Evolutionary conservation across 2,888 invertebrate species (phyloP).

Genomic region (Dolichopus griseipennis): DNA sequence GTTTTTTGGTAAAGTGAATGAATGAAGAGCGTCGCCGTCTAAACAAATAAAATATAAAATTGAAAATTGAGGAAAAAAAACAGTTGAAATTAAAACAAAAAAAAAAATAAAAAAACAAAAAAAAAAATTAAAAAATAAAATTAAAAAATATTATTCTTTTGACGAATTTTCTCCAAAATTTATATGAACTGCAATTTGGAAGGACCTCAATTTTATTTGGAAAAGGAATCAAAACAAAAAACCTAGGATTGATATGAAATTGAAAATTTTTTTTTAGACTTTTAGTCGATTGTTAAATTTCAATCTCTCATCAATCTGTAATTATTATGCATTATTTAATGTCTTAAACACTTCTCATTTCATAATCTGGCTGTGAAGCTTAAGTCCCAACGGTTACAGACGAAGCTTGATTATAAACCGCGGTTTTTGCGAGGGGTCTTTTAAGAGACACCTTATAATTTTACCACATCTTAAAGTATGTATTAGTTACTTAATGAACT

Average conservation of each 20-base stretch:
- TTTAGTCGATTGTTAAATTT: background rate
- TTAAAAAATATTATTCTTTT: background rate
- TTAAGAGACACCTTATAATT: no score
- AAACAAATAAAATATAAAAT: background rate
- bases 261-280: background rate
- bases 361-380: no score
- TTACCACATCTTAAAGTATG: no score
- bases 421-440: no score
- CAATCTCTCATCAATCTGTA: no score
- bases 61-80: no score
- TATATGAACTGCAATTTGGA: background rate
- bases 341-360: no score
- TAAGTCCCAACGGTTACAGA: no score
- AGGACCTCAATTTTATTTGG: background rate
- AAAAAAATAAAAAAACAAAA: background rate
- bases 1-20: background rate
- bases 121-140: background rate
- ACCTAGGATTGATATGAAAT: background rate
- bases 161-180: background rate
- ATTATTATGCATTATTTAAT: no score
- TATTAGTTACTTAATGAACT: no score
- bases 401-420: no score
- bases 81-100: background rate
- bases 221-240: no score
- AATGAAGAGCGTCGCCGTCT: background rate